Percentiles rank a stretch among this genome's conserved stretches.
Conservation (phyloP, 2,888 invertebrate genomes). For the Drosophila nr. perissopoda region DNA sequence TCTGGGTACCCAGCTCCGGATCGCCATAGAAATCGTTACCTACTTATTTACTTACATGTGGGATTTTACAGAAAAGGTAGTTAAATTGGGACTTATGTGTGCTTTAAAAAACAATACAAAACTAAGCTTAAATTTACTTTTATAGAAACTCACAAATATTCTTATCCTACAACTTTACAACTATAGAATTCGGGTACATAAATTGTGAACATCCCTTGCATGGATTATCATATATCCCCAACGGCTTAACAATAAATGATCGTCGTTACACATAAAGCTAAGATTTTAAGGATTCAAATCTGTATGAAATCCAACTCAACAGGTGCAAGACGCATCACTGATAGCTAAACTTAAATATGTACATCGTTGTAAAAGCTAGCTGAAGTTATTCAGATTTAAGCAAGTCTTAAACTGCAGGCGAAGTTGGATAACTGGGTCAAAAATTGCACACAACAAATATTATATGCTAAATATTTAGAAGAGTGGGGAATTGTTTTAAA, state of each 20-base stretch:
- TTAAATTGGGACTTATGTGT: background rate
- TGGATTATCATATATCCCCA: background rate
- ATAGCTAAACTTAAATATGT: background rate
- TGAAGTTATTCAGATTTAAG: background rate
- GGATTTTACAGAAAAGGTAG: background rate
- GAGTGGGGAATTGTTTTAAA: background rate
- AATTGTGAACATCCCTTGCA: background rate
- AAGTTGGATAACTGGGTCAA: conserved; percentile 54
- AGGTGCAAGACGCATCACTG: too few species aligned
- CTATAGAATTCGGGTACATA: background rate
- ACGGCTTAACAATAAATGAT: background rate
- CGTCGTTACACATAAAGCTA: background rate
- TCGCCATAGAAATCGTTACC: background rate
- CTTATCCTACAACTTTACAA: background rate
- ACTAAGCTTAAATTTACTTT: background rate
- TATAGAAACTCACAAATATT: background rate
- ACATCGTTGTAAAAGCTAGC: background rate
- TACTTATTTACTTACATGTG: background rate
- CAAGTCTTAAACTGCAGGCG: conserved; percentile 40
- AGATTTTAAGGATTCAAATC: background rate
- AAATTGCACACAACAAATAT: conserved; percentile 31
- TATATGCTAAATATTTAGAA: conserved; percentile 8
- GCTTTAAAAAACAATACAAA: background rate
- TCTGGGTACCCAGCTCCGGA: background rate
- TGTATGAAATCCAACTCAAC: background rate